Conservation (phyloP, 2,113 vertebrate species). For the Peromyscus maniculatus region DNA sequence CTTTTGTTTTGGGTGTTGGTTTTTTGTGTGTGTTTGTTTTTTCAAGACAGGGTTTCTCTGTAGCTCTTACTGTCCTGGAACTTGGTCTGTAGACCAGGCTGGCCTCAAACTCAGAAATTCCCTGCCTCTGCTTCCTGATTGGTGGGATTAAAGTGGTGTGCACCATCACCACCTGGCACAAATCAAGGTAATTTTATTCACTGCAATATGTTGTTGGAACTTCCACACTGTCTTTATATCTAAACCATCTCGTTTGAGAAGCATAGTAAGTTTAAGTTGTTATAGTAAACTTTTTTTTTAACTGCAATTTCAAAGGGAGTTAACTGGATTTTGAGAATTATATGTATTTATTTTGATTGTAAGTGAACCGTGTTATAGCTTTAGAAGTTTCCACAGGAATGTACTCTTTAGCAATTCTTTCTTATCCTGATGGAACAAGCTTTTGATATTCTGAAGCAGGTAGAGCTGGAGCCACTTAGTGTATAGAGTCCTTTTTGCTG, state of each 20-base stretch:
- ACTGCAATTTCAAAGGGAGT: background rate
- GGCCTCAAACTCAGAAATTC: background rate
- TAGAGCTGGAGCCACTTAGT: too few relatives aligned
- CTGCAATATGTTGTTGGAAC: background rate
- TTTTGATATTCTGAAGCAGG: background rate
- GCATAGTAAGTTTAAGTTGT: background rate
- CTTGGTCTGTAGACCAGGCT: background rate
- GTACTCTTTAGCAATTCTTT: background rate
- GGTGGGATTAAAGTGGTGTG: background rate
- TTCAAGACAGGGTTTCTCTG: background rate
- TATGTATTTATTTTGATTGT: background rate
- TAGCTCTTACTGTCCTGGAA: background rate
- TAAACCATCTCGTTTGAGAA: slow-evolving; percentile 17
- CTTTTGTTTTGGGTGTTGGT: too few relatives aligned
- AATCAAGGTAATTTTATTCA: background rate
- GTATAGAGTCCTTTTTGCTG: background rate
- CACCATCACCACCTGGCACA: background rate
- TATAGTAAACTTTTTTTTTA: background rate
- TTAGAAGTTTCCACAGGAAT: background rate
- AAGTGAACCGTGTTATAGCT: background rate
- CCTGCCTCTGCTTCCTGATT: background rate
- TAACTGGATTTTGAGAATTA: background rate
- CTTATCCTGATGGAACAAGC: rapidly evolving
- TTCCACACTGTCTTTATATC: background rate
- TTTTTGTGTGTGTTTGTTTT: background rate